Percentiles rank a stretch among this genome's conserved stretches.
phyloP scores from a whole-genome alignment of 2,797 vertebrate species.

The Halcyon badia region DNA sequence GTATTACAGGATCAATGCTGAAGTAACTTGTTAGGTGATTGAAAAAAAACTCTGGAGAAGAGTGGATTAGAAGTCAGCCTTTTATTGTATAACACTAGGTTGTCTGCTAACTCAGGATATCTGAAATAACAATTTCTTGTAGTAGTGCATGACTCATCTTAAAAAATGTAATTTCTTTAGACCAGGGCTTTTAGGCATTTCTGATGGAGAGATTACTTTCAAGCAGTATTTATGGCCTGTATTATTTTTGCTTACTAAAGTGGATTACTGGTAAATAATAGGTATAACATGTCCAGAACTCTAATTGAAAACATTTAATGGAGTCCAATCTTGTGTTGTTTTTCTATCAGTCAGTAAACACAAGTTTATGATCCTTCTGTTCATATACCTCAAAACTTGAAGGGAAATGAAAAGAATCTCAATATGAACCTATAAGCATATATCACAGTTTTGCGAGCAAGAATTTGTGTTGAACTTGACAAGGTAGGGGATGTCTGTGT shows the following conservation, averaged over 20 bases:
- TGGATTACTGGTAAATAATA: conserved; percentile 69
- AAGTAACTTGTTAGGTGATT: conserved; percentile 22
- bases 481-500: background rate
- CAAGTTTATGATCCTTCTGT: background rate
- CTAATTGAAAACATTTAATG: conserved; percentile 6
- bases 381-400: background rate
- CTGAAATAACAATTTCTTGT: conserved; percentile 49
- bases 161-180: conserved; percentile 67
- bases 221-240: conserved; percentile 54
- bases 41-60: background rate
- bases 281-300: background rate
- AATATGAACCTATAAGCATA: background rate
- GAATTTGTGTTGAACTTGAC: background rate
- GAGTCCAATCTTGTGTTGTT: background rate
- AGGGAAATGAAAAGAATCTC: background rate
- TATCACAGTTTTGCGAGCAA: background rate
- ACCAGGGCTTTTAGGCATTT: conserved; percentile 38
- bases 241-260: conserved; percentile 70
- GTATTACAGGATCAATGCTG: background rate
- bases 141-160: conserved; percentile 48
- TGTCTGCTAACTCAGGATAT: conserved; percentile 17
- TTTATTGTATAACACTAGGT: conserved; percentile 13
- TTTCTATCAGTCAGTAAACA: background rate
- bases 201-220: conserved; percentile 70
- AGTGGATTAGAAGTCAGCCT: conserved; percentile 26